Conservation (phyloP, 2,113 vertebrate genomes). For the Colossoma macropomum region DNA sequence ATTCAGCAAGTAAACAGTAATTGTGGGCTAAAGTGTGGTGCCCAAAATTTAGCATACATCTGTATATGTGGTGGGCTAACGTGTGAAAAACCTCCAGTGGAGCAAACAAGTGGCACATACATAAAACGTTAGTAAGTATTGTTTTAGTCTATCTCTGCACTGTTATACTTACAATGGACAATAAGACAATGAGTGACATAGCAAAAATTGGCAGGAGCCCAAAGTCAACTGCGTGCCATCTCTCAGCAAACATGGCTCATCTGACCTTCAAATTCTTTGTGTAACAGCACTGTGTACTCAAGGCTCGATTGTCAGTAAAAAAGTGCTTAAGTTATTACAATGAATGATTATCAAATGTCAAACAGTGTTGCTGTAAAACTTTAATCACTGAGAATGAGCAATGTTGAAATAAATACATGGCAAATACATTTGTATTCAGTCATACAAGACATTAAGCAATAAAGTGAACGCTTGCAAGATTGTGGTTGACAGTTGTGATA, state of each 20-base stretch:
- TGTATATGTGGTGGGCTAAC: too few relatives aligned
- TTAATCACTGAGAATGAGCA: constrained; percentile 57
- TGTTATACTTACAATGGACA: background rate
- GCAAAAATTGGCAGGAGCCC: background rate
- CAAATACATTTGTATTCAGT: constrained; percentile 61
- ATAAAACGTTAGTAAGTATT: too few relatives aligned
- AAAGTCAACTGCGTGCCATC: background rate
- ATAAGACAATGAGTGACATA: background rate
- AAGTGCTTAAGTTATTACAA: background rate
- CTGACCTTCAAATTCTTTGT: background rate
- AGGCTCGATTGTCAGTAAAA: background rate
- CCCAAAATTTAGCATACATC: too few relatives aligned
- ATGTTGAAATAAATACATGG: constrained; percentile 59
- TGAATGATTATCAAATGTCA: too few relatives aligned
- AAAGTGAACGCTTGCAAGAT: constrained; percentile 36
- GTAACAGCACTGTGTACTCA: background rate
- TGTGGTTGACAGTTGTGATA: constrained; percentile 10
- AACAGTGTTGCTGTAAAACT: constrained; percentile 41
- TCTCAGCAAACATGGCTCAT: background rate
- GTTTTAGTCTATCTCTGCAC: too few relatives aligned
- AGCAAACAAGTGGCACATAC: too few relatives aligned
- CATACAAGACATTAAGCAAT: constrained; percentile 35
- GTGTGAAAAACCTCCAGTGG: too few relatives aligned
- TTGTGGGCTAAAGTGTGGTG: too few relatives aligned
- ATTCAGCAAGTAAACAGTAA: too few relatives aligned